phyloP scores from a whole-genome alignment of 2,888 invertebrate genomes.

The Sphaerophoria taeniata region DNA sequence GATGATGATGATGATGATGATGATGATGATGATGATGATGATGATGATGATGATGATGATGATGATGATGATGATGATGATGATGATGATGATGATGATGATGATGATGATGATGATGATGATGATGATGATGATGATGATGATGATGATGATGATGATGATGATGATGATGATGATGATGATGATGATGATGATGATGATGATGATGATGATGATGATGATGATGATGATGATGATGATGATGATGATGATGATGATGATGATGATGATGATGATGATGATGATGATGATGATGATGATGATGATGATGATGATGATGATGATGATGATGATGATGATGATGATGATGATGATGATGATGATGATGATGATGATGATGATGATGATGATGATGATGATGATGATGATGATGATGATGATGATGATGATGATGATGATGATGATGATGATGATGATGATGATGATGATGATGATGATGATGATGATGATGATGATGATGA shows the following conservation, averaged over 20 bases:
- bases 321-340: background rate
- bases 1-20: no score
- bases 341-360: background rate
- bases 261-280: background rate
- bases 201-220: background rate
- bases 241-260: background rate
- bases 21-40: background rate
- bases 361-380: background rate
- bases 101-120: background rate
- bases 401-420: background rate
- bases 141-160: background rate
- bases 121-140: background rate
- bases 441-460: background rate
- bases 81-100: background rate
- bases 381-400: background rate
- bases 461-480: background rate
- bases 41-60: background rate
- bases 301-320: background rate
- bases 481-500: background rate
- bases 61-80: background rate
- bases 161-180: background rate
- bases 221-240: background rate
- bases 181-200: background rate
- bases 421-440: background rate
- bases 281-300: background rate